A percentile compares a stretch with the other conserved stretches of the same genome.
phyloP scores from a whole-genome alignment of 2,888 invertebrate species.

The Andrena haemorrhoa region DNA sequence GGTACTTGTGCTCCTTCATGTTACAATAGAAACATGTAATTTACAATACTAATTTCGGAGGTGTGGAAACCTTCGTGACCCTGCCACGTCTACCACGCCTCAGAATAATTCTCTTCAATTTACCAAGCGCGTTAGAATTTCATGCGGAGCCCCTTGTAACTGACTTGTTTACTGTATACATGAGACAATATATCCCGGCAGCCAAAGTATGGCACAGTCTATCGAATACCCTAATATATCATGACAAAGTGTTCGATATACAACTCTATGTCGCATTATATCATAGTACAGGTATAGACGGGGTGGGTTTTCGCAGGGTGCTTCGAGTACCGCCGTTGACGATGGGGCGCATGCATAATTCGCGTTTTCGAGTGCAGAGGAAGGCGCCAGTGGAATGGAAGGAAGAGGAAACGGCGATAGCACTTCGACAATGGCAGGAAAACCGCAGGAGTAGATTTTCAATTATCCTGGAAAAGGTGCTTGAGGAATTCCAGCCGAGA shows the following conservation, averaged over 20 bases:
- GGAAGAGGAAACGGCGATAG: slow-evolving; percentile 31
- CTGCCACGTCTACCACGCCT: neutral
- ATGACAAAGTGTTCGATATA: slow-evolving; percentile 10
- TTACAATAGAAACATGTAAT: too few relatives aligned
- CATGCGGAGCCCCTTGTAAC: neutral
- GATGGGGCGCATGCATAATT: slow-evolving; percentile 57
- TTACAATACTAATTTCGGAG: neutral
- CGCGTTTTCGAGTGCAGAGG: slow-evolving; percentile 45
- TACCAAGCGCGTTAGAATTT: slow-evolving; percentile 9
- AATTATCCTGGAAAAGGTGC: slow-evolving; percentile 65
- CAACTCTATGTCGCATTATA: slow-evolving; percentile 14
- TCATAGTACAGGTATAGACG: neutral
- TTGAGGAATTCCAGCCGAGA: slow-evolving; percentile 45
- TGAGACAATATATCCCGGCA: neutral
- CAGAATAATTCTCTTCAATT: neutral
- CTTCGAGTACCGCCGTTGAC: slow-evolving; percentile 24
- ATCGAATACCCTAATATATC: neutral
- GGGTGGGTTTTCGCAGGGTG: slow-evolving; percentile 16
- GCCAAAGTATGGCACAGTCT: neutral
- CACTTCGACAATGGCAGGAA: slow-evolving; percentile 49
- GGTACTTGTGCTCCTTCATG: too few relatives aligned
- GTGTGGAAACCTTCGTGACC: neutral
- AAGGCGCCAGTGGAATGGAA: neutral
- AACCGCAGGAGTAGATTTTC: slow-evolving; percentile 64
- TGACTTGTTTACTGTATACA: neutral